phyloP scores from a whole-genome alignment of 2,113 vertebrate genomes.

The Lonchura striata region DNA sequence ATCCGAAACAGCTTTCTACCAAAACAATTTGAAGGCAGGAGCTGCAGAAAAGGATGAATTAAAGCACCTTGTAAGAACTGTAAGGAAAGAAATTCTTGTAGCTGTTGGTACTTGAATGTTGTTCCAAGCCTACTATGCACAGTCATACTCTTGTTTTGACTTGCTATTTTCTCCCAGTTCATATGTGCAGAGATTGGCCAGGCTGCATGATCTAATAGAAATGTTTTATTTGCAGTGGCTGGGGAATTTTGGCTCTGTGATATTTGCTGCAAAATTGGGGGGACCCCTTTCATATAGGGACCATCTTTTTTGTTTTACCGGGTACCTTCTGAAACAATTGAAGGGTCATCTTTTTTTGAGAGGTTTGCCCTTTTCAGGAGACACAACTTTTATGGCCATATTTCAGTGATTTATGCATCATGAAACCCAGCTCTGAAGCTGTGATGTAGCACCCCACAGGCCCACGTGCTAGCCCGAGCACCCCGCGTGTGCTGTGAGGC shows the following conservation, averaged over 20 bases:
- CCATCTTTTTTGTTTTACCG: neutral
- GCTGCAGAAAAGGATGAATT: neutral
- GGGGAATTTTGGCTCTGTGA: neutral
- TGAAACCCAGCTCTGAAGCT: neutral
- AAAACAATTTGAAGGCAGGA: neutral
- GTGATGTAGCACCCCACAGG: neutral
- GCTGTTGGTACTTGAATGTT: neutral
- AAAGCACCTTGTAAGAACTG: neutral
- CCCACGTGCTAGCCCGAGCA: rapidly evolving
- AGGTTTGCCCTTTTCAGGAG: neutral
- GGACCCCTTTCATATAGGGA: neutral
- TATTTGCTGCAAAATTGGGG: neutral
- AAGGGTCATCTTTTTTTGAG: neutral
- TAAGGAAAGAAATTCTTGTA: neutral
- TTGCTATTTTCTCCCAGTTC: neutral
- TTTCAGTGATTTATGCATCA: neutral
- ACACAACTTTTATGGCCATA: neutral
- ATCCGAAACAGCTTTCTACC: neutral
- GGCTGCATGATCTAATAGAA: neutral
- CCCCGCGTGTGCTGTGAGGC: too few species aligned
- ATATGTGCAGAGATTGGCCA: neutral
- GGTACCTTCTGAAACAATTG: neutral
- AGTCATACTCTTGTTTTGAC: neutral
- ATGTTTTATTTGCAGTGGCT: neutral
- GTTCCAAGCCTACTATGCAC: neutral